Conservation (phyloP, 2,888 invertebrate species). For the Koerneria pararmatus region DNA sequence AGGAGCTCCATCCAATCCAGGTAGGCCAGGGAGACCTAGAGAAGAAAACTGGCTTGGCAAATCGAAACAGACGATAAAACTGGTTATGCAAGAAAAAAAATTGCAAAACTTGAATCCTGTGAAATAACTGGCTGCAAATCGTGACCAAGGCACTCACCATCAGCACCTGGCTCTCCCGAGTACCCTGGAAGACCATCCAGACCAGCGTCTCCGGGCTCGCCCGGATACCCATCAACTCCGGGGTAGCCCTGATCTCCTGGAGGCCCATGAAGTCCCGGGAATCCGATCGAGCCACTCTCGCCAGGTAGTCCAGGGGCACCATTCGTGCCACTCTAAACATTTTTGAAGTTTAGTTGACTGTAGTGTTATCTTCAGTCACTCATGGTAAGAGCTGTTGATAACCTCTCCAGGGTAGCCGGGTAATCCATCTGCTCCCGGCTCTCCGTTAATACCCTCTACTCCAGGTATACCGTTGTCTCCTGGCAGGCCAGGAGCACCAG, state of each 20-base stretch:
- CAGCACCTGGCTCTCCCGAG: slow-evolving; percentile 43
- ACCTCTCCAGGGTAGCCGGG: slow-evolving; percentile 28
- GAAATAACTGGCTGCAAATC: slow-evolving; percentile 24
- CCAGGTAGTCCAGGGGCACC: slow-evolving; percentile 31
- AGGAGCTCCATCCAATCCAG: slow-evolving; percentile 34
- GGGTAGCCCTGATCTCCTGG: slow-evolving; percentile 39
- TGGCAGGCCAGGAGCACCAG: slow-evolving; percentile 36
- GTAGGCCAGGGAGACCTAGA: slow-evolving; percentile 61
- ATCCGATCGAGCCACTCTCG: slow-evolving; percentile 46
- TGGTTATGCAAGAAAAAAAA: no score
- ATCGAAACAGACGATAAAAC: no score
- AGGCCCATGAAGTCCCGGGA: slow-evolving; percentile 39
- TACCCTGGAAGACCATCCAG: slow-evolving; percentile 45
- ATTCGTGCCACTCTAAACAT: slow-evolving; percentile 15
- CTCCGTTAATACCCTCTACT: slow-evolving; percentile 34
- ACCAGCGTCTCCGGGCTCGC: slow-evolving; percentile 38
- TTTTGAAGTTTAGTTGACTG: not conserved
- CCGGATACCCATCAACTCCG: slow-evolving; percentile 41
- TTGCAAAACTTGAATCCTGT: no score
- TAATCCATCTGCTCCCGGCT: slow-evolving; percentile 28
- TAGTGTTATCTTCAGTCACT: slow-evolving; percentile 14
- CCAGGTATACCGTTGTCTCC: slow-evolving; percentile 56
- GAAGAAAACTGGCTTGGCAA: not conserved
- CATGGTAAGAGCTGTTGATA: slow-evolving; percentile 7
- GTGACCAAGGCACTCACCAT: slow-evolving; percentile 24